These are phyloP conservation scores for Deilephila elpenor DNA, from an alignment of 2,888 invertebrate species.

Conservation along the genomic window DNA sequence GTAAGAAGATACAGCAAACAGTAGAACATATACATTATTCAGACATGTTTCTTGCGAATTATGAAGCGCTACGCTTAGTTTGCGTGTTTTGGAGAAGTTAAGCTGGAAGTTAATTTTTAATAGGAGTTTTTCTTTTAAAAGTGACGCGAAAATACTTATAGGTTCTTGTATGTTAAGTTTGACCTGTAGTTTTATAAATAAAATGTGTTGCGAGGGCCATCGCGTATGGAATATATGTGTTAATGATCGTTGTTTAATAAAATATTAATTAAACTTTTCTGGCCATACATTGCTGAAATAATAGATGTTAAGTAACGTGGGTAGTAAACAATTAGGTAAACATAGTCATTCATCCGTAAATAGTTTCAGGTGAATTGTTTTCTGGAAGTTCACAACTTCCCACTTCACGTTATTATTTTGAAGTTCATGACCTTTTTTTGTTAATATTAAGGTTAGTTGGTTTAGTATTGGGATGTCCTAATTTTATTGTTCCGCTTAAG, in stretches of 20 bases:
- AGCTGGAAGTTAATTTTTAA: conserved; percentile 50
- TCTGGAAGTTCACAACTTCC: conserved; percentile 70
- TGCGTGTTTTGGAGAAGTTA: conserved; percentile 71
- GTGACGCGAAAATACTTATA: conserved; percentile 32
- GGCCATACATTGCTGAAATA: not conserved
- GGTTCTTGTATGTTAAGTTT: conserved; percentile 43
- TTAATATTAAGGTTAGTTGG: not conserved
- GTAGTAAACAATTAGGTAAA: conserved; percentile 58
- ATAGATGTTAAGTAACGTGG: not conserved
- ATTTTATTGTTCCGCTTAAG: not conserved
- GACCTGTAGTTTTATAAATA: conserved; percentile 40
- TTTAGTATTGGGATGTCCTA: not conserved
- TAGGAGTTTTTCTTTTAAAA: conserved; percentile 44
- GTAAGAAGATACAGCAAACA: conserved; percentile 54
- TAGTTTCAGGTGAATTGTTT: conserved; percentile 61
- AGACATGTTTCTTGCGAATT: conserved; percentile 72
- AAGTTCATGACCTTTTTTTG: conserved; percentile 56
- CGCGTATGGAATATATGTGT: not conserved
- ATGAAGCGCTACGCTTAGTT: conserved; percentile 65
- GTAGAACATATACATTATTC: conserved; percentile 71
- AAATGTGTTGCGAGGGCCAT: no score
- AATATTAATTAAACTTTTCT: not conserved
- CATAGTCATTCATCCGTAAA: conserved; percentile 64
- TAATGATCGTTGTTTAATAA: not conserved
- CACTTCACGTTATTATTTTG: conserved; percentile 53